A percentile compares a stretch with the other conserved stretches of the same genome.
Evolutionary conservation across 2,888 invertebrate genomes (phyloP).

Genomic region (Myathropa florea): DNA sequence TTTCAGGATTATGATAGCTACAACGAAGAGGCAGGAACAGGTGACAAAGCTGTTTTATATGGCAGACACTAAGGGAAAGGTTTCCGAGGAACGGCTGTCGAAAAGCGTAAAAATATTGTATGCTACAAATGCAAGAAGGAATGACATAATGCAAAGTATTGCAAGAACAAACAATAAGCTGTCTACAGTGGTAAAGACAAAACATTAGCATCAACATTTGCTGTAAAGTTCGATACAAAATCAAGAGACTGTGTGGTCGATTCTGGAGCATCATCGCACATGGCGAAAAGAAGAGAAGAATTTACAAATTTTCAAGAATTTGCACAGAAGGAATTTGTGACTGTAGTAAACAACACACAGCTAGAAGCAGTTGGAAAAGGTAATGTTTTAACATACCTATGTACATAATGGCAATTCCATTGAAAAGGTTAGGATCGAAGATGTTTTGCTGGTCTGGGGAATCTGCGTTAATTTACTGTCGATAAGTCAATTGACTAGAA

Average conservation of each 20-base stretch:
- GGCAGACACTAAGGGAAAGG: background rate
- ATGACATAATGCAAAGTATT: background rate
- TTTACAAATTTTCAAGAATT: background rate
- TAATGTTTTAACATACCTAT: conserved; percentile 10
- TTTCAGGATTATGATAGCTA: conserved; percentile 37
- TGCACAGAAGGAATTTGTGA: background rate
- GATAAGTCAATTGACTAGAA: no score
- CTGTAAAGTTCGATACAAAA: no score
- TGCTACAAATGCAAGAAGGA: background rate
- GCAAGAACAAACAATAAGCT: background rate
- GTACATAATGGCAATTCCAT: no score
- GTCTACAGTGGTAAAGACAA: background rate
- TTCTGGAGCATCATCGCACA: background rate
- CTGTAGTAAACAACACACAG: no score
- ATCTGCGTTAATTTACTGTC: no score
- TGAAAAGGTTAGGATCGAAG: no score
- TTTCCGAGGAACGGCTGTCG: background rate
- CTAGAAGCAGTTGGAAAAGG: conserved; percentile 8
- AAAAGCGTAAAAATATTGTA: background rate
- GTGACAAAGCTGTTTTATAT: background rate
- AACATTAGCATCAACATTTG: background rate
- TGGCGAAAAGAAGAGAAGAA: background rate
- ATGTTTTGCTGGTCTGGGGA: no score
- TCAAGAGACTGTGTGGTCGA: no score
- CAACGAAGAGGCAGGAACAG: background rate